Evolutionary conservation across 1,140 invertebrate genomes (phyloP).

Genomic region (Cydia fagiglandana): DNA sequence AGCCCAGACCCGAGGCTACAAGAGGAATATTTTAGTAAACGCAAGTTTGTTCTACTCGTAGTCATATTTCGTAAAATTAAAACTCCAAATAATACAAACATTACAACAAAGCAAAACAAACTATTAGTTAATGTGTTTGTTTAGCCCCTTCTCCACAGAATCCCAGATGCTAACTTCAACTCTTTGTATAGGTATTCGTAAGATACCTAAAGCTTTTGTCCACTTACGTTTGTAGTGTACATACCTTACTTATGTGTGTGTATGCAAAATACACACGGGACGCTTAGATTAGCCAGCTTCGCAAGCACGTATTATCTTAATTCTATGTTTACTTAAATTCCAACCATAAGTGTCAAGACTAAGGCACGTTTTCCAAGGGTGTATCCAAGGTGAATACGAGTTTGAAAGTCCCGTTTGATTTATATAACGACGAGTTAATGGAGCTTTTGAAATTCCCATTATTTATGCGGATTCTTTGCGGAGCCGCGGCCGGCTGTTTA

Average conservation of each 20-base stretch:
- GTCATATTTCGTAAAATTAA: no score
- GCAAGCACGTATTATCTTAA: conserved; percentile 3
- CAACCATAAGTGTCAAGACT: background rate
- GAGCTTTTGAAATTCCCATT: conserved; percentile 20
- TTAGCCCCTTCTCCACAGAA: background rate
- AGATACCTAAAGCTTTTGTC: background rate
- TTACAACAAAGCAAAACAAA: no score
- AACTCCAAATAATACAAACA: no score
- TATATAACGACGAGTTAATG: conserved; percentile 15
- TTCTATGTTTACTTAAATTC: background rate
- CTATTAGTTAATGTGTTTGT: background rate
- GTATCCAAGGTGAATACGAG: background rate
- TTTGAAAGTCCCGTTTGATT: background rate
- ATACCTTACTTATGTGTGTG: background rate
- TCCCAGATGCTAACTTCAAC: background rate
- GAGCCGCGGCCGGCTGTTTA: background rate
- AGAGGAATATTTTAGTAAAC: no score
- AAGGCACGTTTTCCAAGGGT: background rate
- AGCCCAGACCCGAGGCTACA: no score
- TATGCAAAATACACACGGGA: background rate
- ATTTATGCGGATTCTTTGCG: conserved; percentile 27
- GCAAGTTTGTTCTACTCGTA: no score
- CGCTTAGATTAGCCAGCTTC: background rate
- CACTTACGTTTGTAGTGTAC: background rate
- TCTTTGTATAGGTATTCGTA: background rate